Evolutionary conservation across 2,888 invertebrate genomes (phyloP).

Genomic region (Balanococcus diminutus): DNA sequence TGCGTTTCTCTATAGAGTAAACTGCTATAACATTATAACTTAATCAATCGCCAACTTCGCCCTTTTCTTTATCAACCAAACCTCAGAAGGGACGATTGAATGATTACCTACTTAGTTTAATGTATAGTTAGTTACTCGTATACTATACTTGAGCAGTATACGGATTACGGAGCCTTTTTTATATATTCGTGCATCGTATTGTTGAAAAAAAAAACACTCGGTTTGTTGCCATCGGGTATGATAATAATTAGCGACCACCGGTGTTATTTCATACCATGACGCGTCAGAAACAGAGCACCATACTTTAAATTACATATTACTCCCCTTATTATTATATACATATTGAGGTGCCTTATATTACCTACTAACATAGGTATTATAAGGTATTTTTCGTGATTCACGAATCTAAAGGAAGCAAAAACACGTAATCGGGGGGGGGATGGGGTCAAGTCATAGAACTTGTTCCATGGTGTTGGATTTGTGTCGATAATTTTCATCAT

Average conservation of each 20-base stretch:
- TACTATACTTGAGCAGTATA: too few relatives aligned
- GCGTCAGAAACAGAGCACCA: not conserved
- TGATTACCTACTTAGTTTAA: too few relatives aligned
- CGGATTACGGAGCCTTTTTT: not conserved
- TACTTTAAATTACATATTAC: constrained; percentile 11
- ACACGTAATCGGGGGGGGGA: too few relatives aligned
- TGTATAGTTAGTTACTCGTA: too few relatives aligned
- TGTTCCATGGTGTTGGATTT: not conserved
- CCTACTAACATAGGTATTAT: too few relatives aligned
- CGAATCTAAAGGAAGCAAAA: not conserved
- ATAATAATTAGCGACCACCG: not conserved
- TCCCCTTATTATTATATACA: not conserved
- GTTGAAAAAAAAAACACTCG: not conserved
- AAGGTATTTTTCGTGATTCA: not conserved
- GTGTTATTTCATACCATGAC: constrained; percentile 4
- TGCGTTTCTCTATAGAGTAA: too few relatives aligned
- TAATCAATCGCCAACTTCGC: too few relatives aligned
- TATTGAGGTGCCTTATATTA: not conserved
- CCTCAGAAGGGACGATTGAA: too few relatives aligned
- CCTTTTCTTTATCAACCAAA: too few relatives aligned
- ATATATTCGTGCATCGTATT: not conserved
- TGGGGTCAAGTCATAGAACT: not conserved
- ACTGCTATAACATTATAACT: too few relatives aligned
- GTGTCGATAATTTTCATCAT: not conserved
- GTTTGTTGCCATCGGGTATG: not conserved